Evolutionary conservation across 2,797 vertebrate species (phyloP).

Genomic region (Paguma larvata): DNA sequence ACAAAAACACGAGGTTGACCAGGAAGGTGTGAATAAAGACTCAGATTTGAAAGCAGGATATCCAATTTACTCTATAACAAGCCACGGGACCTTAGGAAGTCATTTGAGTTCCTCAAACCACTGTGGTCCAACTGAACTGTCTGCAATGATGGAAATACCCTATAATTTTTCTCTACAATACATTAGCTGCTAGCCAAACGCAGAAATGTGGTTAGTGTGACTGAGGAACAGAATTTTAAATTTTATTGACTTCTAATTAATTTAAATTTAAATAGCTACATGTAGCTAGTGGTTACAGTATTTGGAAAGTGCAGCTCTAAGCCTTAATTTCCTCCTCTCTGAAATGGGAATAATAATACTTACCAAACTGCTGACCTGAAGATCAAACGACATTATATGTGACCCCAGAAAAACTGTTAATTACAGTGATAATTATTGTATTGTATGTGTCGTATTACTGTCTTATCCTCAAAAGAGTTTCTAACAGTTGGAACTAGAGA

Average conservation of each 20-base stretch:
- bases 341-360: neutral
- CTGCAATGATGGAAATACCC: neutral
- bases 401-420: conserved; percentile 29
- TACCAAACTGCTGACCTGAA: neutral
- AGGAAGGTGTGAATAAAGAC: neutral
- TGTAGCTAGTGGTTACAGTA: neutral
- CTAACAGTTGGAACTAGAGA: neutral
- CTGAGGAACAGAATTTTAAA: neutral
- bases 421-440: neutral
- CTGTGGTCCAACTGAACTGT: neutral
- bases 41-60: neutral
- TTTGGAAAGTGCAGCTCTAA: neutral
- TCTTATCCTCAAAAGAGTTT: neutral
- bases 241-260: conserved; percentile 8
- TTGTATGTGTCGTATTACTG: neutral
- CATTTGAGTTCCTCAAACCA: neutral
- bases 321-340: conserved; percentile 13
- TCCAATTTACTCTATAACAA: neutral
- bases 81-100: neutral
- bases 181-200: neutral
- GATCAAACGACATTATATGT: neutral
- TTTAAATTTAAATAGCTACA: conserved; percentile 22
- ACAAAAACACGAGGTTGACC: neutral
- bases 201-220: conserved; percentile 1
- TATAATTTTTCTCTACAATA: neutral